Base-by-base conservation (phyloP, 2,797 vertebrate species). In the Lepidocolaptes lacrymiger region DNA sequence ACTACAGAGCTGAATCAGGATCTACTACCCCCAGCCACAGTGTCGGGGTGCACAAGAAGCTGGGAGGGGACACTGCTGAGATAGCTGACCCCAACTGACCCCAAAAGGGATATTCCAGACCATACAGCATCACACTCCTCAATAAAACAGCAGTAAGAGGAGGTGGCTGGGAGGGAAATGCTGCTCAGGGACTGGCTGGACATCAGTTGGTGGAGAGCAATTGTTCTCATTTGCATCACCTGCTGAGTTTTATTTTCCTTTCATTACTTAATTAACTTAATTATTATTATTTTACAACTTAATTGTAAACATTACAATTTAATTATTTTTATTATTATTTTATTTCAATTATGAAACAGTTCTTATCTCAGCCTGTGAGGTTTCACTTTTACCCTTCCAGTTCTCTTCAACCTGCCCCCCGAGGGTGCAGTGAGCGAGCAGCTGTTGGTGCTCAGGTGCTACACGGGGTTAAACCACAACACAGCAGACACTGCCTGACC, bases 401-500 rank as follows among this genome's bases (percentile, higher is more conserved):
- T 41, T 51, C 44, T 81, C 51, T 56, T 54, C 59, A 83, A 24
- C n/a, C 13, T 24, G 15, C 24, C 10, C 7, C 3, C 32, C 27
- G 22, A 7, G 24, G 24, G 24, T 18, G 16, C 26, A 52, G 37
- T 8, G 20, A 52, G 26, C 2, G 8, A 72, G 43, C 39, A n/a
- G 69, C n/a, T 76, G 32, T 19, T 4, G 15, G 20, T 32, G 52
- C 32, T 78, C 30, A 56, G 12, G 10, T 43, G 41, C 28, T 20
- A 24, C 15, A 3, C 20, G 12, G 19, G 9, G 41, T 48, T 51
- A 64, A 61, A 48, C 12, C 26, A 61, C 7, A 2, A 64, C 30
- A 59, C 14, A 27, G 2, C 30, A 52, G 20, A 13, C 23, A 23
- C n/a, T 36, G 26, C 4, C 0, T 1, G 0, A 34, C 54, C 6